Evolutionary conservation across 1,140 invertebrate genomes (phyloP).

Genomic region (Drosophila saltans): DNA sequence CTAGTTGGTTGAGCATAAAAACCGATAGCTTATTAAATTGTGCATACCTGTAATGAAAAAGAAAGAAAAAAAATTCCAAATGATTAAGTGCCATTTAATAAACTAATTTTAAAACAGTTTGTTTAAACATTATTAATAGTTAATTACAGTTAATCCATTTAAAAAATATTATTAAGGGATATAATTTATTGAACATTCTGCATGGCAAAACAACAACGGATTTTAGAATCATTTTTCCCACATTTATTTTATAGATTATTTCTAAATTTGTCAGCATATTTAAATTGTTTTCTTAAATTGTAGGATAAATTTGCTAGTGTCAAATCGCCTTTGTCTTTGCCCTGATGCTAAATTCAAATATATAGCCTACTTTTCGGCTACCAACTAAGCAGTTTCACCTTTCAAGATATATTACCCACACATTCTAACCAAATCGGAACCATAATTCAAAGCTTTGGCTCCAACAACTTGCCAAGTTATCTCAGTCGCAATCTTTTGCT

Average conservation of each 20-base stretch:
- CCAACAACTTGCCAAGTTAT: constrained; percentile 52
- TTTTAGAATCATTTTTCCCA: no score
- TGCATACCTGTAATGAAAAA: not conserved
- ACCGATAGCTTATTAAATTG: not conserved
- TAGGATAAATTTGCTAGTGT: not conserved
- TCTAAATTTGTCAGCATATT: not conserved
- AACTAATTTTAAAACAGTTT: no score
- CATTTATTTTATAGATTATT: no score
- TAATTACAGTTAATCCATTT: no score
- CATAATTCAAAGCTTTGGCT: constrained; percentile 51
- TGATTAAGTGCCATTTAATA: no score
- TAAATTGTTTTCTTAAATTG: not conserved
- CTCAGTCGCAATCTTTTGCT: constrained; percentile 37
- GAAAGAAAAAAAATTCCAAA: not conserved
- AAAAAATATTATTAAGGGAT: no score
- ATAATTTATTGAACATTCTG: no score
- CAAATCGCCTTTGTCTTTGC: constrained; percentile 4
- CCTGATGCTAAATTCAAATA: constrained; percentile 46
- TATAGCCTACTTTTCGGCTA: constrained; percentile 41
- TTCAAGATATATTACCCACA: constrained; percentile 30
- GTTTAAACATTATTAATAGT: no score
- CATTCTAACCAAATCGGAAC: constrained; percentile 8
- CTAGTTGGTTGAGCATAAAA: not conserved
- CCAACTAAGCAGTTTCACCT: constrained; percentile 31
- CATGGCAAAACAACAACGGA: no score